Conservation (phyloP, 1,140 invertebrate genomes). For the Mamestra configurata region DNA sequence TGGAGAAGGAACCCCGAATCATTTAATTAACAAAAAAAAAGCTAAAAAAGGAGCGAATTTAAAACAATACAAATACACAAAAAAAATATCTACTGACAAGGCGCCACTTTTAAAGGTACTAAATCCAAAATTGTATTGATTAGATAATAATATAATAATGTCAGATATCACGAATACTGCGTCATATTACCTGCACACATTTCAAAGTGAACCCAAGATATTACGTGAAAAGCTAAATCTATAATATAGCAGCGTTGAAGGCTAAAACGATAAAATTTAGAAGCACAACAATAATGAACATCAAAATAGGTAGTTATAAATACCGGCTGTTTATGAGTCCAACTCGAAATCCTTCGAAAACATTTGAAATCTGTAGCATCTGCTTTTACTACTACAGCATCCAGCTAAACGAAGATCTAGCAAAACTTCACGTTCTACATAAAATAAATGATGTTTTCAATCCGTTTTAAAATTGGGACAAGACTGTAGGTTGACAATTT, state of each 20-base stretch:
- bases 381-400: slow-evolving; percentile 15
- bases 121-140: background rate
- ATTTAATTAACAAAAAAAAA: too few species aligned
- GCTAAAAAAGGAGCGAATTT: background rate
- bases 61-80: background rate
- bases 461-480: slow-evolving; percentile 35
- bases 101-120: background rate
- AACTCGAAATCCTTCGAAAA: slow-evolving; percentile 31
- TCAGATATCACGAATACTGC: background rate
- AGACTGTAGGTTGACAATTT: slow-evolving; percentile 18
- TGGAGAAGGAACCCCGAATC: too few species aligned
- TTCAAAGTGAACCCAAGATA: background rate
- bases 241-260: slow-evolving; percentile 1
- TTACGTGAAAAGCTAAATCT: slow-evolving; percentile 17
- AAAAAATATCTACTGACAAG: background rate
- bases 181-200: slow-evolving; percentile 5
- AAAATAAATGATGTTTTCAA: background rate
- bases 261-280: slow-evolving; percentile 34
- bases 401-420: background rate
- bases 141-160: slow-evolving; percentile 4
- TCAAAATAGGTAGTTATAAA: slow-evolving; percentile 46
- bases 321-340: slow-evolving; percentile 27
- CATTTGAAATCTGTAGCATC: slow-evolving; percentile 24
- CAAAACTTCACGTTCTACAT: background rate
- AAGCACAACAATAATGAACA: slow-evolving; percentile 44